Evolutionary conservation across 1,140 invertebrate species (phyloP).

Genomic region (Vanessa tameamea): DNA sequence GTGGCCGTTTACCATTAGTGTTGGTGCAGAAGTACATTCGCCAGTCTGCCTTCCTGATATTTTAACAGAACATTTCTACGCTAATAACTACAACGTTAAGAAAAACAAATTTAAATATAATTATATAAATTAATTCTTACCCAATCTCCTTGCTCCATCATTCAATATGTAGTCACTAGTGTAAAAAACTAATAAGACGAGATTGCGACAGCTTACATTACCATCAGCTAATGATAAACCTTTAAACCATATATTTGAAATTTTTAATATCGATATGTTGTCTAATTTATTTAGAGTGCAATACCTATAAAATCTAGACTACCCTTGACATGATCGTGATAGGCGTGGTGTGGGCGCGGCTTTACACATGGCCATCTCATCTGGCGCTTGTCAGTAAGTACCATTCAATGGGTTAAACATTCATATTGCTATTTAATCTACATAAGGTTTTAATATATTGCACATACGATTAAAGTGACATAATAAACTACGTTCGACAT

Average conservation of each 20-base stretch:
- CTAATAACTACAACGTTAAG: too few species aligned
- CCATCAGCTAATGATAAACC: not conserved
- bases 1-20: too few species aligned
- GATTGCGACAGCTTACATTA: too few species aligned
- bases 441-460: not conserved
- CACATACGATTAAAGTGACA: not conserved
- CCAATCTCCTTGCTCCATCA: too few species aligned
- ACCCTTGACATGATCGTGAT: slow-evolving; percentile 24
- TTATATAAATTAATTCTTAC: too few species aligned
- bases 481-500: not conserved
- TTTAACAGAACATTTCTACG: too few species aligned
- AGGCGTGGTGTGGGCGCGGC: slow-evolving; percentile 29
- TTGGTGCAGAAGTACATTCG: too few species aligned
- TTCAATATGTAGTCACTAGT: too few species aligned
- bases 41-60: too few species aligned
- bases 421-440: slow-evolving; percentile 13
- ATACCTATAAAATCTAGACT: slow-evolving; percentile 14
- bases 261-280: slow-evolving; percentile 13
- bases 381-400: slow-evolving; percentile 6
- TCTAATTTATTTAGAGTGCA: slow-evolving; percentile 9
- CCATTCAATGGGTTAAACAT: slow-evolving; percentile 14
- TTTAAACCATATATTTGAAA: not conserved
- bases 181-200: too few species aligned
- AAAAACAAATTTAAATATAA: too few species aligned
- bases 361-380: slow-evolving; percentile 24